A percentile compares a stretch with the other conserved stretches of the same genome.
Conservation (phyloP, 2,797 vertebrate genomes). For the Acanthurus lineatus region DNA sequence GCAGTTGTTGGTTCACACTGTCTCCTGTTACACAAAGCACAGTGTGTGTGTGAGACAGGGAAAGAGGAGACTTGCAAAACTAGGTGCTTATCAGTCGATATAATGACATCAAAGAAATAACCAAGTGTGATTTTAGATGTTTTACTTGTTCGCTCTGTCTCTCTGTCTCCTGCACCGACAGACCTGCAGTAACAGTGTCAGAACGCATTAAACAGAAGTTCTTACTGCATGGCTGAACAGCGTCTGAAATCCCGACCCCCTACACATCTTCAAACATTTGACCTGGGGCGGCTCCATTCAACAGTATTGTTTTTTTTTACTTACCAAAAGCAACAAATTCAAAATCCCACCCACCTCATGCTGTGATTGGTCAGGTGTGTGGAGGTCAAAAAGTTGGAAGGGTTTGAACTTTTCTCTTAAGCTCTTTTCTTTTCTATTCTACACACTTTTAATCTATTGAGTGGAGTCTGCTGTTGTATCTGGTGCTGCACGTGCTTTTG, state of each 20-base stretch:
- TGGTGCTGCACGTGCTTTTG: too few relatives aligned
- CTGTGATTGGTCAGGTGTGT: not conserved
- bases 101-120: slow-evolving; percentile 17
- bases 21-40: slow-evolving; percentile 54
- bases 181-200: not conserved
- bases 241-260: not conserved
- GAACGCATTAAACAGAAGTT: not conserved
- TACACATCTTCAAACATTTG: not conserved
- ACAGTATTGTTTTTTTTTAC: not conserved
- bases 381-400: not conserved
- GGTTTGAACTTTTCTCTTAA: not conserved
- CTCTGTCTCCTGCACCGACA: not conserved
- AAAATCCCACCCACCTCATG: not conserved
- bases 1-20: slow-evolving; percentile 58
- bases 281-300: not conserved
- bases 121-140: slow-evolving; percentile 3
- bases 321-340: not conserved
- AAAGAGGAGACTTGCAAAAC: not conserved
- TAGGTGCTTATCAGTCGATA: slow-evolving; percentile 21
- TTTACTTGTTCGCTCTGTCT: slow-evolving; percentile 11
- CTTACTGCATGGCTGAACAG: not conserved
- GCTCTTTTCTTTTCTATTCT: too few relatives aligned
- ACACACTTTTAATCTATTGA: too few relatives aligned
- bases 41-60: not conserved
- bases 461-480: too few relatives aligned